These are phyloP conservation scores for Proterorhinus semilunaris DNA, from an alignment of 2,113 vertebrate species.

Conservation along the genomic window DNA sequence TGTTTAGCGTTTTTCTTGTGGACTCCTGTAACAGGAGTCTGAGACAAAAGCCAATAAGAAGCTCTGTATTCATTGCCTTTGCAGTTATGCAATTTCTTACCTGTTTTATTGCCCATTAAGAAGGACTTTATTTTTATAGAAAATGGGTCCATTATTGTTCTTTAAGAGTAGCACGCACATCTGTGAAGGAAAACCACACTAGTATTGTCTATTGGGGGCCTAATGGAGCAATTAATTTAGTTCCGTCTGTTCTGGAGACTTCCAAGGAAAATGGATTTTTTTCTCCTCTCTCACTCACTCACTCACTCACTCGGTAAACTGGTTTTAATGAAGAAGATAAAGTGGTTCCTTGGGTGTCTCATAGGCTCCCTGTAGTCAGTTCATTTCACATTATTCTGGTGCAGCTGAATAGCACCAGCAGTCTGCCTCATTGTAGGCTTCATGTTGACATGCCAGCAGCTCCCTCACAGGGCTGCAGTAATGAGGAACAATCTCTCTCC, in stretches of 20 bases:
- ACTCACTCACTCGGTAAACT: constrained; percentile 79
- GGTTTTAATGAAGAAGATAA: constrained; percentile 99
- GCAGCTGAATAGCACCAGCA: constrained; percentile 56
- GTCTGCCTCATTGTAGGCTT: constrained; percentile 33
- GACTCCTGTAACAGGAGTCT: constrained; percentile 5
- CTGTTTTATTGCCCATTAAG: constrained; percentile 96
- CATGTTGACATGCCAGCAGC: constrained; percentile 71
- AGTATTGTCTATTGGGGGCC: constrained; percentile 89
- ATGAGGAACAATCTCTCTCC: constrained; percentile 88
- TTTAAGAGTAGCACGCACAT: constrained; percentile 90
- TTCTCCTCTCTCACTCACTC: constrained; percentile 62
- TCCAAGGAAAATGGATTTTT: constrained; percentile 94
- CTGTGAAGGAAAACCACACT: constrained; percentile 90
- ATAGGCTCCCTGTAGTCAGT: constrained; percentile 86
- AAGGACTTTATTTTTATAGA: constrained; percentile 92
- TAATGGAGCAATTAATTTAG: constrained; percentile 98
- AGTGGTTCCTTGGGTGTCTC: constrained; percentile 86
- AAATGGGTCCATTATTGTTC: constrained; percentile 93
- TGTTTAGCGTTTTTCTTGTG: constrained; percentile 3
- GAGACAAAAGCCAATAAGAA: constrained; percentile 72
- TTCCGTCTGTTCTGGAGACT: constrained; percentile 96
- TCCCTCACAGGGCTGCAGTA: constrained; percentile 85
- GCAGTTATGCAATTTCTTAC: constrained; percentile 87
- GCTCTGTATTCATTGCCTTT: constrained; percentile 82
- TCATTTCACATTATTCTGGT: constrained; percentile 89